Percentiles rank a stretch among this genome's conserved stretches.
These are phyloP conservation scores for Parapristionchus giblindavisi DNA, from an alignment of 2,888 invertebrate species.

Conservation along the genomic window DNA sequence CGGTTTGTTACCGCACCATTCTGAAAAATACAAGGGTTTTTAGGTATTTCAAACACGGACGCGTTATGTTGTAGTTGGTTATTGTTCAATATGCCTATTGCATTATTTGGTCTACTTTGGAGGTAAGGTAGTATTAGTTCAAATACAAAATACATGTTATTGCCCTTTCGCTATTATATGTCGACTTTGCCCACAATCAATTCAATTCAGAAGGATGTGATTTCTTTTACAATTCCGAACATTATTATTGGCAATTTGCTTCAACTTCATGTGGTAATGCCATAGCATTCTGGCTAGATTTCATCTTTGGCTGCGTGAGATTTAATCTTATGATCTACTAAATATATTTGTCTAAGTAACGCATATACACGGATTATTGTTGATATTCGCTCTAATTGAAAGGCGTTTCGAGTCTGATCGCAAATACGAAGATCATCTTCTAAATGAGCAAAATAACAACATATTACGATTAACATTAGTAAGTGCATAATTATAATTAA, in stretches of 20 bases:
- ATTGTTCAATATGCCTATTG: slow-evolving; percentile 7
- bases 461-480: no score
- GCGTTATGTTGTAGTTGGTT: slow-evolving; percentile 2
- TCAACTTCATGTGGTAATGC: slow-evolving; percentile 13
- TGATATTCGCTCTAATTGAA: neutral
- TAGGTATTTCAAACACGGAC: slow-evolving; percentile 11
- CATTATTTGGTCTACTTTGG: slow-evolving; percentile 23
- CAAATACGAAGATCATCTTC: neutral
- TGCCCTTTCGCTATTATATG: no score
- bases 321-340: neutral
- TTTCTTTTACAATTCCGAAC: slow-evolving; percentile 22
- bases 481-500: neutral
- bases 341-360: neutral
- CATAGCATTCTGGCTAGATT: slow-evolving; percentile 23
- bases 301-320: slow-evolving; percentile 23
- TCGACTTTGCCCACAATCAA: no score
- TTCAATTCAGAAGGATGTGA: slow-evolving; percentile 18
- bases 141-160: no score
- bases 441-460: neutral
- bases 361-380: neutral
- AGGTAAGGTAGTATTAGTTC: no score
- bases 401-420: neutral
- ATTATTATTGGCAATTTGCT: slow-evolving; percentile 7
- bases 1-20: neutral
- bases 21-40: neutral